Evolutionary conservation across 2,888 invertebrate species (phyloP), one percentile per base, ranked within the genome.

Genomic region (Aphelenchoides bicaudatus): DNA sequence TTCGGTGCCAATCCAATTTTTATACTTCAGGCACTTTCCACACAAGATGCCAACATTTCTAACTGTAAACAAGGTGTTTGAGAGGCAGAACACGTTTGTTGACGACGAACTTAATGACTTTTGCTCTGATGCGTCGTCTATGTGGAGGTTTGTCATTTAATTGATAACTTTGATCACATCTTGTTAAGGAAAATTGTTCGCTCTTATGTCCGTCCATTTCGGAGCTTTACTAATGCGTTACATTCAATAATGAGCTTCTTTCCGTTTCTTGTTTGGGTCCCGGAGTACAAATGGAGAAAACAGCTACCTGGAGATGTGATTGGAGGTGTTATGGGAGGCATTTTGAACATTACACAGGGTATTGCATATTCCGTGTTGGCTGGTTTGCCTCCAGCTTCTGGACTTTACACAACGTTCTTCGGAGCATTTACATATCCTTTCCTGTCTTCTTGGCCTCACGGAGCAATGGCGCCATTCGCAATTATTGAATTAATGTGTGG

Each of bases 111-210:
- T 43, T 25, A 6, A 43, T 25, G 43, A 43, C 23, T 43, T 43
- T n/a, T 19, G 16, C 23, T 8, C 8, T 25, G 43, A 43, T 43
- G 16, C 43, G 21, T 8, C 8, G 8, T 43, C 43, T 19, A 43
- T 43, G 43, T 43, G 43, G 43, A 43, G 43, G 43, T 47, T 10
- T 13, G 6, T 25, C 61, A 21, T 13, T 50, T n/a, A n/a, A n/a
- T n/a, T n/a, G n/a, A n/a, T n/a, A n/a, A n/a, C n/a, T n/a, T n/a
- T n/a, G n/a, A n/a, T n/a, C n/a, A n/a, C n/a, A n/a, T n/a, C n/a
- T n/a, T n/a, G n/a, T 58, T 54, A 52, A 77, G 81, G 82, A 50
- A 43, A n/a, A 43, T 43, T n/a, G 43, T 43, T 6, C 43, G 43
- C 23, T 43, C 43, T 6, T 43, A 43, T n/a, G 23, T 43, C 23